Conservation (phyloP, 2,888 invertebrate species). For the Diachrysia chrysitis region DNA sequence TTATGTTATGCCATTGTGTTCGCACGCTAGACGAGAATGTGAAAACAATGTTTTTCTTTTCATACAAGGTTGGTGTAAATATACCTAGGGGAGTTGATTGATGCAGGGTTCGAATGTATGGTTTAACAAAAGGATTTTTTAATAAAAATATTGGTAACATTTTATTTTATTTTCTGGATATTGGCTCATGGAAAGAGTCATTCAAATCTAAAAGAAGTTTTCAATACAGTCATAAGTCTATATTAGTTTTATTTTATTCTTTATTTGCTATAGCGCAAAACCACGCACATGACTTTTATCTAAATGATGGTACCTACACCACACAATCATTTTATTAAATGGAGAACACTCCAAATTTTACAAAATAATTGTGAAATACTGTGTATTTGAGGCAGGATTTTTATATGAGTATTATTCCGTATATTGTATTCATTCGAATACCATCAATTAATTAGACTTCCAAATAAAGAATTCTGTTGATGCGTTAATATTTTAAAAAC, state of each 20-base stretch:
- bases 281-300: no score
- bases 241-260: no score
- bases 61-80: background rate
- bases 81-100: constrained; percentile 4
- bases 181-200: no score
- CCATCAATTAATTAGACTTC: background rate
- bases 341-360: constrained; percentile 35
- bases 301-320: background rate
- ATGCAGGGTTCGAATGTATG: background rate
- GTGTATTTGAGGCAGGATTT: background rate
- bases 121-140: background rate
- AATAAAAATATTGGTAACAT: no score
- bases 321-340: background rate
- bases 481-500: background rate
- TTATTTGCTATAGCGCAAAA: no score
- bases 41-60: constrained; percentile 6
- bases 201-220: no score
- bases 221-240: no score
- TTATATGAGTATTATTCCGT: background rate
- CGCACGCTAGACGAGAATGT: constrained; percentile 10
- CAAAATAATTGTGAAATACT: constrained; percentile 15
- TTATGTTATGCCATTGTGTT: constrained; percentile 42
- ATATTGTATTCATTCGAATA: background rate
- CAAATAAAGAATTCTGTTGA: background rate
- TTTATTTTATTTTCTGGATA: no score